phyloP scores from a whole-genome alignment of 2,113 vertebrate species.

The Apteryx owenii region DNA sequence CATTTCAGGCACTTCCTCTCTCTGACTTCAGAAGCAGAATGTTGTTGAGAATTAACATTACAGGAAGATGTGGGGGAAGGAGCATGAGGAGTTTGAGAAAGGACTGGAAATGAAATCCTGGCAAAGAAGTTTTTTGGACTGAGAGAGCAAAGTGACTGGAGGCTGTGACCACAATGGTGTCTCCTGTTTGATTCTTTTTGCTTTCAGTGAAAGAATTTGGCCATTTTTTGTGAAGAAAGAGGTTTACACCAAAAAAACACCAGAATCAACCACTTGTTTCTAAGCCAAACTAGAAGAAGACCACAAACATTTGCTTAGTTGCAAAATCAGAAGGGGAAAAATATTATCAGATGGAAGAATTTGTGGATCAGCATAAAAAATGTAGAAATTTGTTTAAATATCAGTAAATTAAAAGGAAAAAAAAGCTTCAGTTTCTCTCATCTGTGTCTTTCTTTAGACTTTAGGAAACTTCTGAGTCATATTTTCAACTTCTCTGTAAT shows the following conservation, averaged over 20 bases:
- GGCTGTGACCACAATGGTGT: neutral
- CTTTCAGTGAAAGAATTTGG: neutral
- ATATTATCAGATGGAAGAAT: neutral
- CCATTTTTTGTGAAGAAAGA: neutral
- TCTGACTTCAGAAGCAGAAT: neutral
- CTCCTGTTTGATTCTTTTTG: neutral
- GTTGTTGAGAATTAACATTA: neutral
- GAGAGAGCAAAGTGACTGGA: neutral
- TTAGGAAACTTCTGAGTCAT: neutral
- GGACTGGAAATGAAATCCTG: accelerated
- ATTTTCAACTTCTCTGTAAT: neutral
- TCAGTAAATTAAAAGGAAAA: neutral
- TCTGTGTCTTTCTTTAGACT: neutral
- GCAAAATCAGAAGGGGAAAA: neutral
- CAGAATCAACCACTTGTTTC: neutral
- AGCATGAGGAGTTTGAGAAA: neutral
- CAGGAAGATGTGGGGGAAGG: neutral
- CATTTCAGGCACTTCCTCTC: neutral
- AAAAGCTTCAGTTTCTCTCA: neutral
- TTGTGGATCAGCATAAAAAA: neutral
- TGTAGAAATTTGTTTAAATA: neutral
- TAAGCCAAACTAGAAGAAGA: neutral
- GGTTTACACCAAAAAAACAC: neutral
- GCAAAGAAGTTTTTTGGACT: neutral
- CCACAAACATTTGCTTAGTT: accelerated